Conservation (phyloP, 1,140 invertebrate species). For the Teleopsis dalmanni region DNA sequence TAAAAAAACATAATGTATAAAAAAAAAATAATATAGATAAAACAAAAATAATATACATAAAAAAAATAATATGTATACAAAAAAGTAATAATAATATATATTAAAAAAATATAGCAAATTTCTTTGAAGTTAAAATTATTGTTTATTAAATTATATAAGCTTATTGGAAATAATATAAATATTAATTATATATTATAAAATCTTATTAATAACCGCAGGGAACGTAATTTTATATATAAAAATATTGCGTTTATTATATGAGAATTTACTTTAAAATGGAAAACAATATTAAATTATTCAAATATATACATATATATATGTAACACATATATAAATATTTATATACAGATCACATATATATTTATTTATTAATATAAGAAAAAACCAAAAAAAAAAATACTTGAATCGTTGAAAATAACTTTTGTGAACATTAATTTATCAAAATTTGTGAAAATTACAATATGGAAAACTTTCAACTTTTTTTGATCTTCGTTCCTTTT, state of each 20-base stretch:
- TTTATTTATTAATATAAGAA: too few relatives aligned
- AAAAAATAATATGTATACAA: not conserved
- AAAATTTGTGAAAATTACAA: too few relatives aligned
- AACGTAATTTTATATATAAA: not conserved
- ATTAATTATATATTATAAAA: not conserved
- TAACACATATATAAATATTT: not conserved
- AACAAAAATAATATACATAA: not conserved
- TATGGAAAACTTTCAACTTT: too few relatives aligned
- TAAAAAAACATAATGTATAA: not conserved
- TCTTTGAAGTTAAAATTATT: not conserved
- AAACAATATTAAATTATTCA: not conserved
- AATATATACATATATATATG: not conserved
- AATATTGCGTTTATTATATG: not conserved
- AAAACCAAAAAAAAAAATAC: too few relatives aligned
- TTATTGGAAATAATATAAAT: not conserved
- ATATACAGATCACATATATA: too few relatives aligned
- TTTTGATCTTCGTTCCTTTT: not conserved
- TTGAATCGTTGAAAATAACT: too few relatives aligned
- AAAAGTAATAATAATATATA: not conserved
- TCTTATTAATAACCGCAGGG: not conserved
- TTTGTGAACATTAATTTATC: too few relatives aligned
- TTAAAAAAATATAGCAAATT: not conserved
- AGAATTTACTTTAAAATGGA: not conserved
- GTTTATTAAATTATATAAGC: constrained; percentile 2
- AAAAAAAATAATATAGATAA: not conserved